Evolutionary conservation across 2,888 invertebrate genomes (phyloP), one percentile per base, ranked within the genome.

Genomic region (Xanthorhoe spadicearia): DNA sequence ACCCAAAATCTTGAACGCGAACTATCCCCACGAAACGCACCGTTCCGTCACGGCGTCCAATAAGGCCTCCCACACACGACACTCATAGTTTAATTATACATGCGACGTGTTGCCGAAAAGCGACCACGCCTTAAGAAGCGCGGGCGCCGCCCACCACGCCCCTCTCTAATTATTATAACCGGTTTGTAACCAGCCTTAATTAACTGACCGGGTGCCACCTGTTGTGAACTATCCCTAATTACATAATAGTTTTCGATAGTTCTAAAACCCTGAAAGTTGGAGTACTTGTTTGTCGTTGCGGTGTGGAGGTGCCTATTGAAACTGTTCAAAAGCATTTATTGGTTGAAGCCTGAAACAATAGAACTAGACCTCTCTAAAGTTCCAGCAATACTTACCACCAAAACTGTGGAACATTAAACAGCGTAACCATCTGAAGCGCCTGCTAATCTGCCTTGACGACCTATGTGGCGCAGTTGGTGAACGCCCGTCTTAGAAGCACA

Each of bases 111-210:
- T 77, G 81, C 80, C 83, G 84, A 84, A 84, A 83, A 81, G 77
- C 84, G 82, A 80, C 82, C 82, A 80, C 84, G 82, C 82, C 83
- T 83, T 64, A 69, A 74, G 76, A 73, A 78, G 80, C 83, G 80
- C 73, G 73, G 64, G 83, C 81, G 78, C 80, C 91, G 90, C 92
- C 92, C 85, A 88, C 83, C 73, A 79, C 90, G 89, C 89, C 90
- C 88, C 89, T 83, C 83, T 83, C 90, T 91, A 92, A 92, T 92
- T 92, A 90, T 90, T 88, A 89, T 86, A 90, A 92, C 92, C 90
- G 89, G 92, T 92, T 87, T 84, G 85, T 85, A 82, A 84, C 81
- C 82, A 80, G 79, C 82, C 78, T 85, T 89, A 90, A 91, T 91
- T 91, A 92, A 76, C 83, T 85, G 83, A 83, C 78, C 80, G 80